Conservation (phyloP, 92 coral and sea anemone species). For the Phymanthus crucifer region DNA sequence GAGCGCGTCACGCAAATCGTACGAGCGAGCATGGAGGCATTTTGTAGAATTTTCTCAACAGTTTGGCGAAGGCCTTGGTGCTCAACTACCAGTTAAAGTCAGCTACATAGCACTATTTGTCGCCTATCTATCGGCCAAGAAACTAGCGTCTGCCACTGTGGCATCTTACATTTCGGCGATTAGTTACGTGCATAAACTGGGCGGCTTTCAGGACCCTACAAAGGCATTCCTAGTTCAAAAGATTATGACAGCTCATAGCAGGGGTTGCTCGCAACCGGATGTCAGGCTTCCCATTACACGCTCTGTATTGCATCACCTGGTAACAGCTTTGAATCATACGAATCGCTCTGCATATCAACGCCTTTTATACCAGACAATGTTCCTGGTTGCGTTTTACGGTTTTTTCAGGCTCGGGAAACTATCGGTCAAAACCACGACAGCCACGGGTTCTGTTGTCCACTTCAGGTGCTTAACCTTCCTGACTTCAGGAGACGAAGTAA, state of each 20-base stretch:
- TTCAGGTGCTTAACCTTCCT: no score
- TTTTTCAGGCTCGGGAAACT: not conserved
- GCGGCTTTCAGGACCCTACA: constrained; percentile 11
- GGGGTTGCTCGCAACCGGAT: not conserved
- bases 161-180: constrained; percentile 20
- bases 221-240: constrained; percentile 12
- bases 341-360: not conserved
- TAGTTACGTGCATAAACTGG: constrained; percentile 17
- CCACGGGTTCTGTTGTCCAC: no score
- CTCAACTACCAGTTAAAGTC: constrained; percentile 1
- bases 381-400: not conserved
- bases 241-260: constrained; percentile 13
- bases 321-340: no score
- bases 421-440: not conserved
- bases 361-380: not conserved
- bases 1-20: no score
- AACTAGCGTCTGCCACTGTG: constrained; percentile 14
- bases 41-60: not conserved
- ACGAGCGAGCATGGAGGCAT: constrained; percentile 14
- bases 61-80: not conserved
- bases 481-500: not conserved
- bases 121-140: constrained; percentile 11
- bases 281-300: constrained; percentile 12
- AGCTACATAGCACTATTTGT: constrained; percentile 6
- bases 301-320: constrained; percentile 10